Evolutionary conservation across 2,888 invertebrate genomes (phyloP), one percentile per base, ranked within the genome.

Genomic region (Spilarctia lutea): DNA sequence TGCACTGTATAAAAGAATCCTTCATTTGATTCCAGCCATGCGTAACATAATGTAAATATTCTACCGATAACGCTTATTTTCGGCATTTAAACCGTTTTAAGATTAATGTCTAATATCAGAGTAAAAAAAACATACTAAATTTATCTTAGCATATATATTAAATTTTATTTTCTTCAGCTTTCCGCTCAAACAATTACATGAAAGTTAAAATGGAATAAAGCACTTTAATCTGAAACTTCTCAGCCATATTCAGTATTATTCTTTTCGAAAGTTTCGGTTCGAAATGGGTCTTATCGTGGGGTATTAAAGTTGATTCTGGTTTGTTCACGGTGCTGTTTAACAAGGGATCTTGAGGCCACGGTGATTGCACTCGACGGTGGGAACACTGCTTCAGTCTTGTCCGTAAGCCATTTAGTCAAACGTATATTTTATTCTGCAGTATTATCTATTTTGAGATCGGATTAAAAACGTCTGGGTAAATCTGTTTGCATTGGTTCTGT

Each of bases 161-260:
- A 33, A 70, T 56, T 70, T 56, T 60, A 56, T 70, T 56, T 39
- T 39, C 48, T 68, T 65, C 65, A 76, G 75, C 73, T 66, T 80
- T 81, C 80, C 77, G 65, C 81, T 81, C 75, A 78, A 83, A 83
- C 85, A 87, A 87, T 87, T 87, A 88, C 82, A 83, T 82, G 75
- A 85, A 89, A 87, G 83, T 89, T 87, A 85, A 86, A 89, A 88
- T 82, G 83, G 84, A 88, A 88, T 89, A 85, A 88, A 88, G 86
- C 84, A 87, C 86, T 90, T 88, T 88, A 88, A 90, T 89, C 83
- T 86, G 81, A 82, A 85, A 87, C 82, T 88, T 87, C 82, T 86
- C 82, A 79, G 77, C 79, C 75, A 79, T 83, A 81, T 79, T 76
- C 79, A 73, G 79, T 82, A 86, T 86, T 85, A 85, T 87, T 87